A percentile compares a stretch with the other conserved stretches of the same genome.
These are phyloP conservation scores for Hirudo medicinalis DNA, from an alignment of 1,140 invertebrate species.

Conservation along the genomic window DNA sequence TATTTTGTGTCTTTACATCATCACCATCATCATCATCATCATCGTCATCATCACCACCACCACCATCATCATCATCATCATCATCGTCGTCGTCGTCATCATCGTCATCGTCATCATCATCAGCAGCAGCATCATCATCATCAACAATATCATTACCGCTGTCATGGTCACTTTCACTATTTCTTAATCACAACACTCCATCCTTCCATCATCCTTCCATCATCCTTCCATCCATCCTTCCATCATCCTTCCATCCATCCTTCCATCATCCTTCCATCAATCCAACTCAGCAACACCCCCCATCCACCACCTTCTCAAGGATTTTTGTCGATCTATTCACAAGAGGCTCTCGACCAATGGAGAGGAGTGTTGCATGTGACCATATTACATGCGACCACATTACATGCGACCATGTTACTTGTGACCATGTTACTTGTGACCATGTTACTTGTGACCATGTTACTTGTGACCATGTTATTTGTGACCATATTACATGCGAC, in stretches of 20 bases:
- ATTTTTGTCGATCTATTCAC: neutral
- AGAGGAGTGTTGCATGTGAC: constrained; percentile 1
- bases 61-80: no score
- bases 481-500: no score
- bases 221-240: neutral
- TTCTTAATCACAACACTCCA: no score
- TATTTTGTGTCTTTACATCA: no score
- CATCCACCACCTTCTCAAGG: neutral
- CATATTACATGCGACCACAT: neutral
- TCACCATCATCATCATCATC: no score
- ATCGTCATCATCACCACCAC: no score
- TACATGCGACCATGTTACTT: neutral
- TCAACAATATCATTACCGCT: no score
- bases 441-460: no score
- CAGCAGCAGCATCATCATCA: no score
- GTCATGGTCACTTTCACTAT: neutral
- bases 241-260: neutral
- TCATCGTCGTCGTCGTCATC: neutral
- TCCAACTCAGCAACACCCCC: neutral
- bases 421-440: no score
- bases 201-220: neutral
- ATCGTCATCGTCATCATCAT: neutral
- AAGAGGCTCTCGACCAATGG: neutral
- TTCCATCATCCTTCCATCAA: neutral
- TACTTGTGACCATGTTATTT: no score